A percentile compares a stretch with the other conserved stretches of the same genome.
Conservation (phyloP, 2,113 vertebrate species). For the Eudyptes chrysolophus region DNA sequence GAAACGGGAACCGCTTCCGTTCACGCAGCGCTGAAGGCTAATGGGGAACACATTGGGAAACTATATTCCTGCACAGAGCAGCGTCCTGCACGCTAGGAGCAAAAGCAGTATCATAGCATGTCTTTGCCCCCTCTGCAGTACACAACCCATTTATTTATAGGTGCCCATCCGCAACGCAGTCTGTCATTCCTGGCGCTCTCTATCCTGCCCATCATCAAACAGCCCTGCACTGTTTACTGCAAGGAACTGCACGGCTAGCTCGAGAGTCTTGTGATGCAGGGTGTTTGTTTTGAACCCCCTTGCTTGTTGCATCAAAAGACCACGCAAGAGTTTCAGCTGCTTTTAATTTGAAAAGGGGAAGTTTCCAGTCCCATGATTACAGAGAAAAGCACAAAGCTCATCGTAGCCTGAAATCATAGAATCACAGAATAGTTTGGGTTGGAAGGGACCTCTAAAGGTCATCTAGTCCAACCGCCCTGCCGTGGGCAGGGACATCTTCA, state of each 20-base stretch:
- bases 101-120: background rate
- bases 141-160: background rate
- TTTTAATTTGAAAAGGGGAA: background rate
- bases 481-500: no score
- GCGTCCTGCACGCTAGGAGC: background rate
- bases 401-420: background rate
- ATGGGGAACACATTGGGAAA: accelerated
- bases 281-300: background rate
- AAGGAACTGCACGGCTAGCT: accelerated
- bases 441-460: no score
- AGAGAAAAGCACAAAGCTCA: background rate
- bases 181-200: background rate
- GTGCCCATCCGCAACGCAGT: background rate
- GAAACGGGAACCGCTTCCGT: background rate
- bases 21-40: background rate
- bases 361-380: background rate
- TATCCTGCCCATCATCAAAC: background rate
- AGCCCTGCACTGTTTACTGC: background rate
- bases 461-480: no score
- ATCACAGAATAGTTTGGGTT: no score
- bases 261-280: background rate
- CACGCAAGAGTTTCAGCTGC: background rate
- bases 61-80: background rate
- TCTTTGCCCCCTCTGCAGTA: background rate
- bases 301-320: background rate